Evolutionary conservation across 1,140 invertebrate species (phyloP), one percentile per base, ranked within the genome.

Genomic region (Scaptomyza hsui): DNA sequence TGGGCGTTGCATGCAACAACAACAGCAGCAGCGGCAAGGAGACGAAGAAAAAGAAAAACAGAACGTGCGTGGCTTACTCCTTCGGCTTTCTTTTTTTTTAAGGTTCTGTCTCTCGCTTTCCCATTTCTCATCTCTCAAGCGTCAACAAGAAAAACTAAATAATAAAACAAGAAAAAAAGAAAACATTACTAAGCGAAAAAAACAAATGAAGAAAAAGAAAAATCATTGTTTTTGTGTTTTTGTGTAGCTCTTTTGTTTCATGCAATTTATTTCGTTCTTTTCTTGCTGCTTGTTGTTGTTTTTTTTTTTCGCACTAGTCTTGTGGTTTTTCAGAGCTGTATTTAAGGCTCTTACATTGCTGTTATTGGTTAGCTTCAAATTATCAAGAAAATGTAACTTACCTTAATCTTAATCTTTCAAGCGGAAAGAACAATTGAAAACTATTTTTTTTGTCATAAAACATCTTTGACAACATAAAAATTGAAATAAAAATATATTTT

Each of bases 171-270:
- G 12, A 21, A 52, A 18, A 60, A 72, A 9, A 39, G 3, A 37
- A 49, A 48, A 35, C 60, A 70, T 70, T 70, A 64, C 35, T 55
- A 52, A 59, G 39, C 32, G 41, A 32, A 72, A 48, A 24, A 49
- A 57, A n/a, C n/a, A n/a, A n/a, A n/a, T n/a, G n/a, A n/a, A n/a
- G n/a, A n/a, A 9, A 63, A 76, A 75, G 72, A 60, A 48, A 13
- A 45, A 53, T 37, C 59, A 86, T 85, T 80, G 80, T 86, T 79
- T 85, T 78, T 82, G 47, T 65, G 19, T 32, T 15, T 71, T 69
- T 60, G 47, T 35, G 52, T 61, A 51, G 71, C 48, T 59, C 61
- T 71, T 71, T 59, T 83, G 76, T 85, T 77, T 67, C 67, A 62
- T 44, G 13, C 12, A 42, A 37, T 26, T 52, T 19, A 18, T 37